Percentiles rank a stretch among this genome's conserved stretches.
Evolutionary conservation across 2,888 invertebrate species (phyloP).

Genomic region (Micoletzkya japonica): DNA sequence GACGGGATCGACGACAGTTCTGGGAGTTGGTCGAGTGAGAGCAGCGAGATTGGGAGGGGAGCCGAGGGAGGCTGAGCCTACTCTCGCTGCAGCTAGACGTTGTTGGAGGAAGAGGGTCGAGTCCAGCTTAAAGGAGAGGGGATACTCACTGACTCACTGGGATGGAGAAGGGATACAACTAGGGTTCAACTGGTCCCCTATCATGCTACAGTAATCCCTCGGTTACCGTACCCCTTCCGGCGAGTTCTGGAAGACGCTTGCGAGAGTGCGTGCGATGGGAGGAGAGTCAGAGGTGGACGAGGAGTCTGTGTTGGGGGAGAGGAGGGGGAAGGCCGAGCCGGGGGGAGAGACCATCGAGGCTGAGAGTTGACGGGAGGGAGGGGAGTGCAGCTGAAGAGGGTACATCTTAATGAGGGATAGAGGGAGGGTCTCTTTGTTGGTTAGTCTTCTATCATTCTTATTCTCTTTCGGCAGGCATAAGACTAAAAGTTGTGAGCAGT

Average conservation of each 20-base stretch:
- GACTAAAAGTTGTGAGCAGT: too few species aligned
- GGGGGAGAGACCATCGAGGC: conserved; percentile 13
- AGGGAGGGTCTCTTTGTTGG: too few species aligned
- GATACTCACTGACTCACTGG: not conserved
- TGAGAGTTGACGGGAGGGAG: conserved; percentile 13
- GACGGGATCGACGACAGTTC: conserved; percentile 8
- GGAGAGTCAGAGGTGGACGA: conserved; percentile 26
- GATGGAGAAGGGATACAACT: not conserved
- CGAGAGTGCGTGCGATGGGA: not conserved
- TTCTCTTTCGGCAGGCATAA: too few species aligned
- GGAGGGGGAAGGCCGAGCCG: conserved; percentile 7
- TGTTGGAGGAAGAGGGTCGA: conserved; percentile 45
- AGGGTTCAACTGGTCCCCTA: not conserved
- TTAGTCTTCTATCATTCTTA: too few species aligned
- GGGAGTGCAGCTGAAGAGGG: conserved; percentile 24
- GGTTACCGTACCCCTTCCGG: conserved; percentile 7
- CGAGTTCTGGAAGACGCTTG: not conserved
- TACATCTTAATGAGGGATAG: conserved; percentile 1
- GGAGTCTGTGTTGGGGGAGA: conserved; percentile 24
- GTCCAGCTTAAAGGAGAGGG: conserved; percentile 42
- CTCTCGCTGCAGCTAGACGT: conserved; percentile 29
- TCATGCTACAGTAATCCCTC: too few species aligned
- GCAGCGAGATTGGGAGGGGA: conserved; percentile 3
- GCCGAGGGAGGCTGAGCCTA: conserved; percentile 18
- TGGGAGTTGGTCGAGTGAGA: not conserved